Conservation (phyloP, 2,113 vertebrate genomes). For the Amphiprion percula region DNA sequence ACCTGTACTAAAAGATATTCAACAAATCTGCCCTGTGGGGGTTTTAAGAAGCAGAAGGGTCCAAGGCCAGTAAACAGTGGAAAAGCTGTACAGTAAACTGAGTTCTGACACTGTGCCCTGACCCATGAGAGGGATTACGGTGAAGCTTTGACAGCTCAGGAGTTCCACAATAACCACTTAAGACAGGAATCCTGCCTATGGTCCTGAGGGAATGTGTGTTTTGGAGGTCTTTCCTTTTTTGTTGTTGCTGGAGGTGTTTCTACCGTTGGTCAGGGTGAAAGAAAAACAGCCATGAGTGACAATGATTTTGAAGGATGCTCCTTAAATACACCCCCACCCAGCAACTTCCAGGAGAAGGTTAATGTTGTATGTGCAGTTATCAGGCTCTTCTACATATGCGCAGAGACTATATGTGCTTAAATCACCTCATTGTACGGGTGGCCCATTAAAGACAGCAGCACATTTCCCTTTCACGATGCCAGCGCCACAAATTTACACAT, state of each 20-base stretch:
- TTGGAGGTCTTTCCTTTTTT: conserved; percentile 25
- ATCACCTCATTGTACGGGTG: conserved; percentile 36
- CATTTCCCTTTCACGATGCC: conserved; percentile 41
- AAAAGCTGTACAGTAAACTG: conserved; percentile 50
- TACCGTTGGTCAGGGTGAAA: conserved; percentile 37
- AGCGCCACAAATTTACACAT: conserved; percentile 59
- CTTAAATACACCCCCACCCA: conserved; percentile 34
- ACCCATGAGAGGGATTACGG: conserved; percentile 71
- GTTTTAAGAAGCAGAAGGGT: not conserved
- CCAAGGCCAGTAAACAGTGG: conserved; percentile 37
- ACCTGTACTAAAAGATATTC: not conserved
- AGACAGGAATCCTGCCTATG: conserved; percentile 61
- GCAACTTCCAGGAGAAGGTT: conserved; percentile 34
- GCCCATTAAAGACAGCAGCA: conserved; percentile 41
- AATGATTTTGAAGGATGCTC: conserved; percentile 29
- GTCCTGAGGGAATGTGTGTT: conserved; percentile 20
- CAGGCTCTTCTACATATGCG: conserved; percentile 13
- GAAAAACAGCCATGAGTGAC: conserved; percentile 52
- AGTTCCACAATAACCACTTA: conserved; percentile 64
- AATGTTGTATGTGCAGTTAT: conserved; percentile 33
- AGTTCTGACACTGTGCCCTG: conserved; percentile 55
- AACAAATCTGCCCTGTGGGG: not conserved
- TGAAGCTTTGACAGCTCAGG: conserved; percentile 66
- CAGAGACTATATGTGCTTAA: conserved; percentile 28
- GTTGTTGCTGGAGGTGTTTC: conserved; percentile 30